phyloP scores from a whole-genome alignment of 1,140 invertebrate species.

The Heliconius hermathena region DNA sequence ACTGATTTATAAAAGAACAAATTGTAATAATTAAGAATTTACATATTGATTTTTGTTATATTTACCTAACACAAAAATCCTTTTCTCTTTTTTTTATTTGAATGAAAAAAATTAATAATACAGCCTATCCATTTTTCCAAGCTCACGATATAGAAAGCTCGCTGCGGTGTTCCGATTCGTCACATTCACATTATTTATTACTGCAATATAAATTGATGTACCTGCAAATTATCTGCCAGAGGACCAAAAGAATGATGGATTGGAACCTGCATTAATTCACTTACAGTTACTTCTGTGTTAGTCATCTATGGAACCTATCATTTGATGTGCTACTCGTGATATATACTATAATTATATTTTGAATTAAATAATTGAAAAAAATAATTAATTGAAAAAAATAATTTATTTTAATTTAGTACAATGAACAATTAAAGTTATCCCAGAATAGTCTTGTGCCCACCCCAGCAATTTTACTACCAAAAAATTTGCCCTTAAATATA shows the following conservation, averaged over 20 bases:
- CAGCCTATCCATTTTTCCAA: conserved; percentile 13
- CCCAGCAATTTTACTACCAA: too few species aligned
- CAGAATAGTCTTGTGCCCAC: too few species aligned
- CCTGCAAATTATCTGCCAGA: conserved; percentile 24
- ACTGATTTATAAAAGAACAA: too few species aligned
- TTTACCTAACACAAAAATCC: too few species aligned
- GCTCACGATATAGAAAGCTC: conserved; percentile 27
- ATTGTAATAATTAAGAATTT: too few species aligned
- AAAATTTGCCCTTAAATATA: too few species aligned
- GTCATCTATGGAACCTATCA: not conserved
- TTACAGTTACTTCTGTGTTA: conserved; percentile 16
- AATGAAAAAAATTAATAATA: not conserved
- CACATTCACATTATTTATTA: conserved; percentile 40
- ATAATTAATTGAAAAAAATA: too few species aligned
- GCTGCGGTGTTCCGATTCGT: conserved; percentile 38
- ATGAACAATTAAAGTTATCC: too few species aligned
- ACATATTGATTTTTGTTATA: too few species aligned
- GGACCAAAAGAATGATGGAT: conserved; percentile 16
- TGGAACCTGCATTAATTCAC: not conserved
- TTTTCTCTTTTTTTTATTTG: too few species aligned
- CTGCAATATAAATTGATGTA: conserved; percentile 30
- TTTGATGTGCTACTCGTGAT: not conserved
- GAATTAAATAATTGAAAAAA: not conserved
- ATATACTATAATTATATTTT: too few species aligned
- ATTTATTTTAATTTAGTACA: too few species aligned